Conservation (phyloP, 1,140 invertebrate species). For the Drosophila ambigua region DNA sequence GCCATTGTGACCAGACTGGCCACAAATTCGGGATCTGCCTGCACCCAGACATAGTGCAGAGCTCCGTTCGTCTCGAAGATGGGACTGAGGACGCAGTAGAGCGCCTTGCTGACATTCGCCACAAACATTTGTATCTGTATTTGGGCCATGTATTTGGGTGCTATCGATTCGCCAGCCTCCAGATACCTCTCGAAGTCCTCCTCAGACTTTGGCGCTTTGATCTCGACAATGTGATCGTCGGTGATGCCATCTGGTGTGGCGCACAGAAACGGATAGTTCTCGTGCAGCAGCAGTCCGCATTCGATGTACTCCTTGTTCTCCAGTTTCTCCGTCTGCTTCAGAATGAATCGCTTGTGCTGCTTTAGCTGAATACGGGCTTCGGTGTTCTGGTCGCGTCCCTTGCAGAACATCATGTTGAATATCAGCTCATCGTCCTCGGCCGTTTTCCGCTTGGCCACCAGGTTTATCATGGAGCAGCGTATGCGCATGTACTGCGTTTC, state of each 20-base stretch:
- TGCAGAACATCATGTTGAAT: conserved; percentile 73
- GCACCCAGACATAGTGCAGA: conserved; percentile 81
- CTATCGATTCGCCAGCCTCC: conserved; percentile 71
- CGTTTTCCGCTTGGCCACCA: conserved; percentile 64
- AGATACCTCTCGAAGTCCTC: conserved; percentile 83
- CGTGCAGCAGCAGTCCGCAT: conserved; percentile 74
- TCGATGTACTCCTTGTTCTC: conserved; percentile 79
- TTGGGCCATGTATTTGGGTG: conserved; percentile 84
- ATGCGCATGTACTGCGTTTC: conserved; percentile 79
- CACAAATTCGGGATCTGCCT: conserved; percentile 75
- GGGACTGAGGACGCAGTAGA: conserved; percentile 81
- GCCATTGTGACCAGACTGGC: conserved; percentile 65
- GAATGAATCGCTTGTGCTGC: conserved; percentile 81
- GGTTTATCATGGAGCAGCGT: conserved; percentile 77
- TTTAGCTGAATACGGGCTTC: conserved; percentile 72
- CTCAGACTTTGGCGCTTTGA: conserved; percentile 84
- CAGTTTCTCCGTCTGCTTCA: conserved; percentile 80
- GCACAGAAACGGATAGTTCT: conserved; percentile 76
- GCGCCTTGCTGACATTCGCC: conserved; percentile 77
- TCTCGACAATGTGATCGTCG: conserved; percentile 84
- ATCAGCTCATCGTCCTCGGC: conserved; percentile 69
- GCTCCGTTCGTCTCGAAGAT: conserved; percentile 80
- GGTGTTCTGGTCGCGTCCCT: conserved; percentile 65
- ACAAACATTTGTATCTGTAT: conserved; percentile 85
- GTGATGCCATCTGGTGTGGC: conserved; percentile 84